These are phyloP conservation scores for Dolichomitus sp. DNA, from an alignment of 2,888 invertebrate species.

Conservation along the genomic window DNA sequence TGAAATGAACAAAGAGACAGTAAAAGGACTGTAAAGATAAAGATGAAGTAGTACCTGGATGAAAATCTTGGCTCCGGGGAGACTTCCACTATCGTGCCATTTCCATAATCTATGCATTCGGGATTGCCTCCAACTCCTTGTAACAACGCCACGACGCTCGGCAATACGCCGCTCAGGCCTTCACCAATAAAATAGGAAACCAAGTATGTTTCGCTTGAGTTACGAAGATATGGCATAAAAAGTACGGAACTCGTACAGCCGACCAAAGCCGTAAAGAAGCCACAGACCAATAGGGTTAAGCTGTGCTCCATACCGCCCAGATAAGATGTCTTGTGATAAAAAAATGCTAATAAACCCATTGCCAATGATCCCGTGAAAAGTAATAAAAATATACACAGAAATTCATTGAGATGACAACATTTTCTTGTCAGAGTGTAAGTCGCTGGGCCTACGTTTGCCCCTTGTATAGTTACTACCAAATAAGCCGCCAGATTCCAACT, in stretches of 20 bases:
- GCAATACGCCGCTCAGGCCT: slow-evolving; percentile 93
- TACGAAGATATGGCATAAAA: slow-evolving; percentile 94
- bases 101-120: slow-evolving; percentile 82
- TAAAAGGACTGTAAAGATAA: slow-evolving; percentile 89
- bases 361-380: slow-evolving; percentile 88
- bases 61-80: slow-evolving; percentile 88
- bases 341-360: slow-evolving; percentile 88
- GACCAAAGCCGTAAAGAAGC: slow-evolving; percentile 91
- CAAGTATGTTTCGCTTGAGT: slow-evolving; percentile 91
- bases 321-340: slow-evolving; percentile 88
- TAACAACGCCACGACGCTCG: slow-evolving; percentile 91
- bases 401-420: slow-evolving; percentile 86
- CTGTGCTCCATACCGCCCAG: slow-evolving; percentile 88
- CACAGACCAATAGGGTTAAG: slow-evolving; percentile 88
- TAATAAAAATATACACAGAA: slow-evolving; percentile 87
- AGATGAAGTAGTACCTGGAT: slow-evolving; percentile 89
- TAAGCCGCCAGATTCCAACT: slow-evolving; percentile 94
- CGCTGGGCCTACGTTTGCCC: slow-evolving; percentile 93
- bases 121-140: slow-evolving; percentile 93
- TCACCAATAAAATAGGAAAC: slow-evolving; percentile 94
- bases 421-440: slow-evolving; percentile 88
- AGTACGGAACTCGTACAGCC: slow-evolving; percentile 95
- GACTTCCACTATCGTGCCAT: slow-evolving; percentile 83
- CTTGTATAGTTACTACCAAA: slow-evolving; percentile 92
- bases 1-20: slow-evolving; percentile 88